These are phyloP conservation scores for Dynastes grantii DNA, from an alignment of 2,888 invertebrate genomes.

Conservation along the genomic window DNA sequence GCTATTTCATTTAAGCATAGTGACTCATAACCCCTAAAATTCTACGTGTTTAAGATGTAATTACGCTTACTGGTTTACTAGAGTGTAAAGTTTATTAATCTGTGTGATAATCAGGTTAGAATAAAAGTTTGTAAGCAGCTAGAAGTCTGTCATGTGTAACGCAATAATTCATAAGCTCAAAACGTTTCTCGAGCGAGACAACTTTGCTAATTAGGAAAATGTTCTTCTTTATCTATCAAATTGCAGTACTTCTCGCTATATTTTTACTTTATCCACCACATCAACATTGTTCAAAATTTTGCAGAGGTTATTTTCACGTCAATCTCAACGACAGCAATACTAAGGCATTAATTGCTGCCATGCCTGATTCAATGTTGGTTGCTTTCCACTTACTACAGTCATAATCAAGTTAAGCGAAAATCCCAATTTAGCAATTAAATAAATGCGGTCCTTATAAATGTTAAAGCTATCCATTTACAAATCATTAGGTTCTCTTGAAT, in stretches of 20 bases:
- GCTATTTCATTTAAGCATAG: no score
- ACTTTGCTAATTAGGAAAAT: conserved; percentile 27
- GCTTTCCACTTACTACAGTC: neutral
- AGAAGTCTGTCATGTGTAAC: conserved; percentile 20
- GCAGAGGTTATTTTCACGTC: neutral
- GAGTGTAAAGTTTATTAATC: neutral
- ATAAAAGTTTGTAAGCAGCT: conserved; percentile 15
- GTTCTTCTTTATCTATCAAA: conserved; percentile 3
- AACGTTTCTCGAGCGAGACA: neutral
- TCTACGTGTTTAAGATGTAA: no score
- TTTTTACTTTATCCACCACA: neutral
- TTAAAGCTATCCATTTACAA: no score
- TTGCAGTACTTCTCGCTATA: neutral
- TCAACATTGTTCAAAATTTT: neutral
- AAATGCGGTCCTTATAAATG: no score
- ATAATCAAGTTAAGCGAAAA: neutral
- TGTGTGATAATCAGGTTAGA: neutral
- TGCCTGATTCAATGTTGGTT: no score
- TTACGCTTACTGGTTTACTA: neutral
- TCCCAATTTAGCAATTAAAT: no score
- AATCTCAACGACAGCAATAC: neutral
- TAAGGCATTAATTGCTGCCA: no score
- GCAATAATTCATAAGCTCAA: conserved; percentile 11
- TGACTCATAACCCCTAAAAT: no score
- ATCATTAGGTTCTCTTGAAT: no score